These are phyloP conservation scores for Sebastes steindachneri DNA, from an alignment of 2,797 vertebrate species.

Conservation along the genomic window DNA sequence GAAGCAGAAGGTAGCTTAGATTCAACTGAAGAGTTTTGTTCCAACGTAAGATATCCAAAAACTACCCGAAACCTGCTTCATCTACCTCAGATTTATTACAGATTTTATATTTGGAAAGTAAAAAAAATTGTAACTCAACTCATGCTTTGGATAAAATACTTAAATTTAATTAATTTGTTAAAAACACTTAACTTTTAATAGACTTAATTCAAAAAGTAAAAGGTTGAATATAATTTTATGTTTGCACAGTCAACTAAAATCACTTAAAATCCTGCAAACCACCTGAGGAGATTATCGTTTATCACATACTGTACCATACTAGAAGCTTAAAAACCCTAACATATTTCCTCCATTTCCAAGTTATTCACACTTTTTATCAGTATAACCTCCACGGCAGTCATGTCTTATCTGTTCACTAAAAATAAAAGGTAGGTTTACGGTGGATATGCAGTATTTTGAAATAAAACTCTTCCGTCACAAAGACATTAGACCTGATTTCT, in stretches of 20 bases:
- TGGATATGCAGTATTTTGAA: slow-evolving; percentile 24
- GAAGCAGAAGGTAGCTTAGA: slow-evolving; percentile 32
- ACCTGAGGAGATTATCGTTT: not conserved
- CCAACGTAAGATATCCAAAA: slow-evolving; percentile 31
- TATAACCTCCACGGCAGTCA: not conserved
- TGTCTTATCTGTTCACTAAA: not conserved
- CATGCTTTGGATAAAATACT: not conserved
- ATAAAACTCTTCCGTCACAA: slow-evolving; percentile 51
- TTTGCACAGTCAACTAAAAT: not conserved
- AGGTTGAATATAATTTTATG: not conserved
- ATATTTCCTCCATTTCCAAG: not conserved
- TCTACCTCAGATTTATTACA: not conserved
- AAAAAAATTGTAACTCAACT: not conserved
- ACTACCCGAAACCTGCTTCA: not conserved
- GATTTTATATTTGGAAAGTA: not conserved
- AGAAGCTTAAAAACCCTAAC: not conserved
- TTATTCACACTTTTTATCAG: not conserved
- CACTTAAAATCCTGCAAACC: not conserved
- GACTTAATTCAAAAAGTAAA: not conserved
- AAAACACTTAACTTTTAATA: not conserved
- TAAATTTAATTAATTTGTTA: not conserved
- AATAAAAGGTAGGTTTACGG: not conserved
- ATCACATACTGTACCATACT: slow-evolving; percentile 17
- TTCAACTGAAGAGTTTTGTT: slow-evolving; percentile 29
- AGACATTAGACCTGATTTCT: slow-evolving; percentile 24